A percentile compares a stretch with the other conserved stretches of the same genome.
phyloP scores from a whole-genome alignment of 2,113 vertebrate species.

The Willisornis vidua region DNA sequence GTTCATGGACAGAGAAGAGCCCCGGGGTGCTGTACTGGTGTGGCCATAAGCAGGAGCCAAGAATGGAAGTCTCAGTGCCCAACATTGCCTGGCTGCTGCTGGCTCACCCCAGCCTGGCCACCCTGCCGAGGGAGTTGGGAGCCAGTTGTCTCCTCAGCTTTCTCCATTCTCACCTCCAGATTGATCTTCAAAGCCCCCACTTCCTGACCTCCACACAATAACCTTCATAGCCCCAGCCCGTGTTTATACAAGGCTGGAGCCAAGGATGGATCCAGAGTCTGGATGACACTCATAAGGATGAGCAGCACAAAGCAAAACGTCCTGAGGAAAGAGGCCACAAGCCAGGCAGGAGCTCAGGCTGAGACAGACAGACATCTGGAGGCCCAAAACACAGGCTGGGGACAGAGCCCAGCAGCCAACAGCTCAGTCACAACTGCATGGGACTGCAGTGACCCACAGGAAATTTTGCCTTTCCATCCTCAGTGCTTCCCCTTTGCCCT shows the following conservation, averaged over 20 bases:
- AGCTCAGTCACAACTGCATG: not conserved
- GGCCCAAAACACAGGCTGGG: not conserved
- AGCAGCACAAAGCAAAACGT: not conserved
- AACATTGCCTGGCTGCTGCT: not conserved
- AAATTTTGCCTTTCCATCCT: not conserved
- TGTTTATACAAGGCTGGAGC: not conserved
- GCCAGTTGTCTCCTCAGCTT: not conserved
- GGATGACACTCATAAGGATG: accelerated
- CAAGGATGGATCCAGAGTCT: not conserved
- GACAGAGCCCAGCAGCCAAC: not conserved
- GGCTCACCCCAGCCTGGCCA: not conserved
- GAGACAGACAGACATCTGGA: not conserved
- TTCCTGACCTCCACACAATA: not conserved
- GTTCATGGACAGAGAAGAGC: not conserved
- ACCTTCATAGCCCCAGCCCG: not conserved
- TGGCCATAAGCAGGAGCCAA: not conserved
- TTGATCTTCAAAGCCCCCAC: not conserved
- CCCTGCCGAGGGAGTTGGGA: accelerated
- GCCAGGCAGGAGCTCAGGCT: not conserved
- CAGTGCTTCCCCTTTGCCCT: not conserved
- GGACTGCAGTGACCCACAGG: not conserved
- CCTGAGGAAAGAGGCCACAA: not conserved
- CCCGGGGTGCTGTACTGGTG: accelerated
- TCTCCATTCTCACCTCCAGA: not conserved
- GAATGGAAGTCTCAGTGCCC: not conserved